A percentile compares a stretch with the other conserved stretches of the same genome.
phyloP scores from a whole-genome alignment of 1,140 invertebrate genomes.

The Trichogramma pretiosum region DNA sequence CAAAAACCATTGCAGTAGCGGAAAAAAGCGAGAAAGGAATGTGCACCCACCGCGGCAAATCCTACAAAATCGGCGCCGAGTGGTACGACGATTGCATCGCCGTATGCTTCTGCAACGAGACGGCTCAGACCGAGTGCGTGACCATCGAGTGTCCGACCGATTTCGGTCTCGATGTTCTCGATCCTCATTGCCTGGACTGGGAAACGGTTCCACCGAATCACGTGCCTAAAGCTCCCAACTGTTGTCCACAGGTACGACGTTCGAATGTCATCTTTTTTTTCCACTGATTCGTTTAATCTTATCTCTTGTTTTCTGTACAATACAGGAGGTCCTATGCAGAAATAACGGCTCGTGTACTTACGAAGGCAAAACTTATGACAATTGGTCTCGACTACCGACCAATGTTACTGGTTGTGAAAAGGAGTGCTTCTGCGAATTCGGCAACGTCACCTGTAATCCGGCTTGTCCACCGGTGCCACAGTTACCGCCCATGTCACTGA shows the following conservation, averaged over 20 bases:
- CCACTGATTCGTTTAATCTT: no score
- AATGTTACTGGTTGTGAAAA: slow-evolving; percentile 72
- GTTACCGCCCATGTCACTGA: slow-evolving; percentile 60
- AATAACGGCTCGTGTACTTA: slow-evolving; percentile 71
- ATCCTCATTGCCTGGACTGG: slow-evolving; percentile 76
- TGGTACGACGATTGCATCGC: slow-evolving; percentile 70
- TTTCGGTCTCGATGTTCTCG: slow-evolving; percentile 72
- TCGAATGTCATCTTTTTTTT: slow-evolving; percentile 1
- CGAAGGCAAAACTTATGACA: slow-evolving; percentile 53
- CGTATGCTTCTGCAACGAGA: slow-evolving; percentile 59
- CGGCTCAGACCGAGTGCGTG: slow-evolving; percentile 52
- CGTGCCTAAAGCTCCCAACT: slow-evolving; percentile 63
- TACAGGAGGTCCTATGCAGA: slow-evolving; percentile 59
- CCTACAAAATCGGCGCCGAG: slow-evolving; percentile 46
- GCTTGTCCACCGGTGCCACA: slow-evolving; percentile 67
- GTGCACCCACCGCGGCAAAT: slow-evolving; percentile 52
- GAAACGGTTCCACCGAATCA: slow-evolving; percentile 66
- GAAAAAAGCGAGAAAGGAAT: slow-evolving; percentile 32
- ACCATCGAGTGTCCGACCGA: slow-evolving; percentile 73
- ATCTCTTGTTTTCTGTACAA: no score
- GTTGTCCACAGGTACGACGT: slow-evolving; percentile 61
- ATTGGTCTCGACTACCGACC: slow-evolving; percentile 46
- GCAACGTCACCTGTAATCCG: slow-evolving; percentile 72
- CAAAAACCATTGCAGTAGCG: slow-evolving; percentile 35
- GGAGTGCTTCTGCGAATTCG: slow-evolving; percentile 77